Base-by-base conservation (phyloP, 2,888 invertebrate species). In the Hemithea aestivaria region DNA sequence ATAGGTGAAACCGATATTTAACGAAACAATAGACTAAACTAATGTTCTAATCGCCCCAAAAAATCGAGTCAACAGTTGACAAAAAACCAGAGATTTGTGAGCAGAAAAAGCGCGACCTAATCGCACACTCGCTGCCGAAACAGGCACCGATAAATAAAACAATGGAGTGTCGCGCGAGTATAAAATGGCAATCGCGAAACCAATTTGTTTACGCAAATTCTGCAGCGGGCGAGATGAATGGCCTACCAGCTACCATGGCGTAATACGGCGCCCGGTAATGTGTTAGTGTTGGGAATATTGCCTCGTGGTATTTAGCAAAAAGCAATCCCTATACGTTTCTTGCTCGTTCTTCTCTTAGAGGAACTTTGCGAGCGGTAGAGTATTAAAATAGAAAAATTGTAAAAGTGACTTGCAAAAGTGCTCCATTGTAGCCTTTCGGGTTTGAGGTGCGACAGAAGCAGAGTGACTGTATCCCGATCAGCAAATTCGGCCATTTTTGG, bases 201-300 rank as follows among this genome's bases (percentile, higher is more conserved):
- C 87, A 87, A 87, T 87, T 87, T 87, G 87, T 87, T 87, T 87
- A 87, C 87, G 87, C 87, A 87, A 87, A 87, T 87, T 87, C 84
- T 85, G 84, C 82, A 84, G 76, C 81, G 75, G 72, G 74, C 73
- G 80, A 81, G 85, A 87, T 85, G 87, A 84, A 87, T 87, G 85
- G 85, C 71, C 82, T 68, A 81, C 81, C 83, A 82, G 72, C 82
- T 68, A 81, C 81, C 83, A 82, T 83, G 75, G 73, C 78, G 83
- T 83, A 81, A 83, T 84, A 83, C 82, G 73, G 74, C 65, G 65
- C 67, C 48, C 57, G 62, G 75, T 79, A 78, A 76, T 78, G 77
- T 59, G 56, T 55, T 70, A 69, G 70, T 69, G 73, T 35, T 61
- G 68, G 35, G 27, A 6, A 3, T 20, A 16, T 16, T 5, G 16